phyloP scores from a whole-genome alignment of 2,888 invertebrate genomes.

The Empis stercorea region DNA sequence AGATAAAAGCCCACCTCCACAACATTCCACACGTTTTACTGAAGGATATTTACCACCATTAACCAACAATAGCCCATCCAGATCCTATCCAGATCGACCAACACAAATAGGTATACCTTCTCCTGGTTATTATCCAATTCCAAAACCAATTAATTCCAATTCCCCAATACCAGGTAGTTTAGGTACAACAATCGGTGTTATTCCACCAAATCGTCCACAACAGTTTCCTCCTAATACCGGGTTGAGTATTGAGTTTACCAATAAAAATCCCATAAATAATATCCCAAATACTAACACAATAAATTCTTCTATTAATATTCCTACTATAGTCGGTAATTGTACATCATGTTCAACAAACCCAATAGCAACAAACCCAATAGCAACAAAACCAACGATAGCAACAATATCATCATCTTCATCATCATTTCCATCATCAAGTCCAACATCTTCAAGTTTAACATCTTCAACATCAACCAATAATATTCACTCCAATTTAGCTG shows the following conservation, averaged over 20 bases:
- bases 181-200: conserved; percentile 30
- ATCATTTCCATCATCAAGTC: background rate
- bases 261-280: conserved; percentile 8
- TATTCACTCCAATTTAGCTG: background rate
- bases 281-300: conserved; percentile 10
- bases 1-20: conserved; percentile 15
- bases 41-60: conserved; percentile 29
- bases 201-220: conserved; percentile 36
- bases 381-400: background rate
- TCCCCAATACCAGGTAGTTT: conserved; percentile 20
- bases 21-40: conserved; percentile 25
- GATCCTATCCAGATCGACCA: conserved; percentile 13
- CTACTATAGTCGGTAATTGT: conserved; percentile 48
- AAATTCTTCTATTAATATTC: conserved; percentile 35
- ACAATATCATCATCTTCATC: background rate
- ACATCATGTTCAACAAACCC: conserved; percentile 35
- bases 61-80: conserved; percentile 6
- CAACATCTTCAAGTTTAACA: too few relatives aligned
- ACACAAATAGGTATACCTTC: conserved; percentile 15
- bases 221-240: conserved; percentile 14
- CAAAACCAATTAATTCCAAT: conserved; percentile 21
- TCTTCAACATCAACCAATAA: too few relatives aligned
- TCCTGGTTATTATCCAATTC: conserved; percentile 15
- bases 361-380: conserved; percentile 10
- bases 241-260: background rate